A percentile compares a stretch with the other conserved stretches of the same genome.
Conservation (phyloP, 2,113 vertebrate genomes). For the Hydropotes inermis region DNA sequence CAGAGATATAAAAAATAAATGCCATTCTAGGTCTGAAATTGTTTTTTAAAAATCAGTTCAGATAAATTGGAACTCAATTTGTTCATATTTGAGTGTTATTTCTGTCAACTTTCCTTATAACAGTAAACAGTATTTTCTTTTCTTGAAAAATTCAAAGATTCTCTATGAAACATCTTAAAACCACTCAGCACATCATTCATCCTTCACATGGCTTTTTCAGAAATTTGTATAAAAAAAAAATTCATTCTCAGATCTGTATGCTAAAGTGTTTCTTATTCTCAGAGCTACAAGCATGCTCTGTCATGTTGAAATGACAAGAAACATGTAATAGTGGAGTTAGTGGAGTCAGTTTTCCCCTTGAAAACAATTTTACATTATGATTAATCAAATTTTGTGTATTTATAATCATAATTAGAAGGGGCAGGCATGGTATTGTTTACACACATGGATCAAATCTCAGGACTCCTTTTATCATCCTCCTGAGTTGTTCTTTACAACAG, state of each 20-base stretch:
- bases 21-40: not conserved
- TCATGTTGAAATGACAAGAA: not conserved
- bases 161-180: not conserved
- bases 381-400: not conserved
- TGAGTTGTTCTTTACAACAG: not conserved
- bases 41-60: not conserved
- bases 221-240: not conserved
- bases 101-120: not conserved
- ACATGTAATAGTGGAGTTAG: not conserved
- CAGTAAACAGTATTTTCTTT: not conserved
- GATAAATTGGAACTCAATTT: not conserved
- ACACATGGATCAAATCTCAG: not conserved
- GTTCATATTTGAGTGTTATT: not conserved
- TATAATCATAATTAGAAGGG: slow-evolving; percentile 23
- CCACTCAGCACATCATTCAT: not conserved
- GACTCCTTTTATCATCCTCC: not conserved
- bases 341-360: not conserved
- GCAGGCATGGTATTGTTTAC: not conserved
- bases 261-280: not conserved
- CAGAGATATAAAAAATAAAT: not conserved
- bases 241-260: not conserved
- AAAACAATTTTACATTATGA: not conserved
- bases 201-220: not conserved
- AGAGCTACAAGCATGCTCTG: not conserved
- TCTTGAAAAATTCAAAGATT: slow-evolving; percentile 11